Evolutionary conservation across 2,888 invertebrate genomes (phyloP).

Genomic region (Zele albiditarsus): DNA sequence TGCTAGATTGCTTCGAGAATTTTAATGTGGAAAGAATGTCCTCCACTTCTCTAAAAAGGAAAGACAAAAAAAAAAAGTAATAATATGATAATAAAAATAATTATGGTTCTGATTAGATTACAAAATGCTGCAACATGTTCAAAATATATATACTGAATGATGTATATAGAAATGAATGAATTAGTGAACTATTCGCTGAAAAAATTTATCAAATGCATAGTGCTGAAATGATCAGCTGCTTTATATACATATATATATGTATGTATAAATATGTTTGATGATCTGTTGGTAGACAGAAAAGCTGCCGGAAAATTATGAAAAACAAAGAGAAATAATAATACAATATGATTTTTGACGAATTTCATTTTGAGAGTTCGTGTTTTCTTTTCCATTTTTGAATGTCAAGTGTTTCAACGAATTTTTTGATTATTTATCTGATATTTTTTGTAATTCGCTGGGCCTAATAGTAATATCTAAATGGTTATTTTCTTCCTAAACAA

Average conservation of each 20-base stretch:
- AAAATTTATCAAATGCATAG: slow-evolving; percentile 1
- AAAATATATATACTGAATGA: slow-evolving; percentile 17
- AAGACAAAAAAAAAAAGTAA: not conserved
- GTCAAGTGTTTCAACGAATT: not conserved
- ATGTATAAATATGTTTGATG: not conserved
- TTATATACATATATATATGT: no score
- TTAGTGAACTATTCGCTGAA: slow-evolving; percentile 14
- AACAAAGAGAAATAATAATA: not conserved
- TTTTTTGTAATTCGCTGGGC: slow-evolving; percentile 27
- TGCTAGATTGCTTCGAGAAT: not conserved
- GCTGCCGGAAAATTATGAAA: not conserved
- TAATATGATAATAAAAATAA: not conserved
- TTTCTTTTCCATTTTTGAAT: not conserved
- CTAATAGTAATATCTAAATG: not conserved
- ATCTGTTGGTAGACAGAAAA: not conserved
- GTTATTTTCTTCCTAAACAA: not conserved
- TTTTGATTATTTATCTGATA: not conserved
- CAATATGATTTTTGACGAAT: slow-evolving; percentile 17
- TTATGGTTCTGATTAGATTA: slow-evolving; percentile 11
- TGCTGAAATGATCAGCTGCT: not conserved
- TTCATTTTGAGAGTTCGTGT: not conserved
- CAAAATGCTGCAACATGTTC: slow-evolving; percentile 24
- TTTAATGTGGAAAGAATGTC: not conserved
- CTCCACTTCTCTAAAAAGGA: not conserved
- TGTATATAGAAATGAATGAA: slow-evolving; percentile 14